These are phyloP conservation scores for Clamator glandarius DNA, from an alignment of 2,797 vertebrate genomes.

Conservation along the genomic window DNA sequence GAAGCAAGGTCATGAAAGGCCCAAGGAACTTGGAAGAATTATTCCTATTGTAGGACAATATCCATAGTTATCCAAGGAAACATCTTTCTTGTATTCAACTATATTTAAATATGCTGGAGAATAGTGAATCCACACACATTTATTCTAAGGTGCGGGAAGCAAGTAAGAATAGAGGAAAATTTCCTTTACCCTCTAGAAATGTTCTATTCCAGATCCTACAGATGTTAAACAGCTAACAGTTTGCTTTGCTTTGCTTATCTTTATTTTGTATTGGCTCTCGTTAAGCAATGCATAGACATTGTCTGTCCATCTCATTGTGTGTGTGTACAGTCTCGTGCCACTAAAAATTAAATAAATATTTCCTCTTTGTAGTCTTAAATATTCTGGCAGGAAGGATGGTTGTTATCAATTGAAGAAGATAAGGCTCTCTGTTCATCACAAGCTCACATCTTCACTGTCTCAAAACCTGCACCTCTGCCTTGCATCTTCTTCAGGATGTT, in stretches of 20 bases:
- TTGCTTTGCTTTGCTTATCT: background rate
- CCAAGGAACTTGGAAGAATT: background rate
- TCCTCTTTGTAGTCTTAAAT: background rate
- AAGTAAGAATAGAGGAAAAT: background rate
- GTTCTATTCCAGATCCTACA: background rate
- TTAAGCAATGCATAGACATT: background rate
- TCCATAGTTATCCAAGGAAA: background rate
- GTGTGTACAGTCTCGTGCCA: background rate
- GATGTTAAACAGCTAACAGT: background rate
- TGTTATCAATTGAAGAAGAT: accelerated
- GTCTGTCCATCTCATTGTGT: background rate
- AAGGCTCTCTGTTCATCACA: background rate
- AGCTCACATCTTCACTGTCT: background rate
- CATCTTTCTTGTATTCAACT: background rate
- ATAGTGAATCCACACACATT: background rate
- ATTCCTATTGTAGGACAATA: background rate
- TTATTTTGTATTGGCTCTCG: background rate
- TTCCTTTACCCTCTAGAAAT: background rate
- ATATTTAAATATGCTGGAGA: background rate
- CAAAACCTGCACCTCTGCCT: background rate
- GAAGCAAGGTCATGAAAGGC: background rate
- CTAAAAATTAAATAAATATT: background rate
- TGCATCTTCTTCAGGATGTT: background rate
- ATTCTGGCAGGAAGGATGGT: background rate
- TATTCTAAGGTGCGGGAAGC: background rate